Evolutionary conservation across 2,113 vertebrate genomes (phyloP).

Genomic region (Chaetops frenatus): DNA sequence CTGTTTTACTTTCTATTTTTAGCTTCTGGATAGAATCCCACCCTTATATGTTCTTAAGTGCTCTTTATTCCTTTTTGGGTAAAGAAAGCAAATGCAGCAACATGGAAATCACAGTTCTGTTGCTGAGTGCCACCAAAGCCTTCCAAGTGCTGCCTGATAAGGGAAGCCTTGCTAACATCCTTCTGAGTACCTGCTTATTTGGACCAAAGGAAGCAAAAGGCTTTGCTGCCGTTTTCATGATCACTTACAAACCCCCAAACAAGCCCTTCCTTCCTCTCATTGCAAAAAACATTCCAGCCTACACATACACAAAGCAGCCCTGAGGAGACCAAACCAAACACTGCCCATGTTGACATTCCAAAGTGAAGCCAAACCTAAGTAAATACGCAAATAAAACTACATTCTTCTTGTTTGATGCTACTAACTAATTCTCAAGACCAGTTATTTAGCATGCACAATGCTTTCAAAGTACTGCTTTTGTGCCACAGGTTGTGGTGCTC

Average conservation of each 20-base stretch:
- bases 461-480: not conserved
- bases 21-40: conserved; percentile 61
- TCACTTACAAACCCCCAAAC: not conserved
- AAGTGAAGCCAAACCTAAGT: conserved; percentile 18
- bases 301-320: not conserved
- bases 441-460: not conserved
- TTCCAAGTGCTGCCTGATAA: not conserved
- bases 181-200: not conserved
- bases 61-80: conserved; percentile 68
- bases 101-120: not conserved
- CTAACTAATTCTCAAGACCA: not conserved
- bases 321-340: conserved; percentile 20
- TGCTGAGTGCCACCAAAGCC: not conserved
- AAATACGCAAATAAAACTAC: conserved; percentile 18
- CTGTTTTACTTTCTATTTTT: conserved; percentile 55
- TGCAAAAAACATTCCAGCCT: not conserved
- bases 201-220: not conserved
- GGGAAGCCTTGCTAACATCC: not conserved
- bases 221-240: not conserved
- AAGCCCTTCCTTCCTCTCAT: not conserved
- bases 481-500: not conserved
- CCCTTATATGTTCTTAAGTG: conserved; percentile 52
- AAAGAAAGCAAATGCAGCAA: conserved; percentile 52
- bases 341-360: conserved; percentile 15
- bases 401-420: not conserved